phyloP scores from a whole-genome alignment of 2,888 invertebrate genomes.

The Druceiella hillmani region DNA sequence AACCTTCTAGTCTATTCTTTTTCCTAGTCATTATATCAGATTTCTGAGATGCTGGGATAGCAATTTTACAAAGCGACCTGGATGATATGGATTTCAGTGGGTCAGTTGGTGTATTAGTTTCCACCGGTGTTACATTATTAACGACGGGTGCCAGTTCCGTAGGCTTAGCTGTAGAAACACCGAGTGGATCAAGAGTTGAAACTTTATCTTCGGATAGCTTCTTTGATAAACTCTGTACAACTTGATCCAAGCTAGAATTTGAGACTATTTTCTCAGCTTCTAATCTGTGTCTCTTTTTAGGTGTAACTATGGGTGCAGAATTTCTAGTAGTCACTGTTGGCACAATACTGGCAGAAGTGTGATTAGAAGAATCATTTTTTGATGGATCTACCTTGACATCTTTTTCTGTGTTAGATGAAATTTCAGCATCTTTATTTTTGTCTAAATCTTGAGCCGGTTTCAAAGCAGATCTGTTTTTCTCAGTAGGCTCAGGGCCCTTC shows the following conservation, averaged over 20 bases:
- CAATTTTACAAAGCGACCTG: slow-evolving; percentile 44
- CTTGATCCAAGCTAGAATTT: slow-evolving; percentile 41
- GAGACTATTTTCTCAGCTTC: slow-evolving; percentile 52
- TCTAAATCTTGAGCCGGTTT: slow-evolving; percentile 47
- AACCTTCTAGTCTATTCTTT: slow-evolving; percentile 57
- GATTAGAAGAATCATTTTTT: slow-evolving; percentile 35
- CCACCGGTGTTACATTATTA: neutral
- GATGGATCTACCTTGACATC: slow-evolving; percentile 33
- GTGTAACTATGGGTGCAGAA: slow-evolving; percentile 55
- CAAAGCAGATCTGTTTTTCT: slow-evolving; percentile 47
- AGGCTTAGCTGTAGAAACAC: slow-evolving; percentile 14
- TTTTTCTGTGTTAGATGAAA: slow-evolving; percentile 38
- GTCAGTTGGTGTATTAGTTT: slow-evolving; percentile 26
- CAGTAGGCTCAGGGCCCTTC: slow-evolving; percentile 47
- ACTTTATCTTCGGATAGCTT: slow-evolving; percentile 43
- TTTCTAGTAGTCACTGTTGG: slow-evolving; percentile 36
- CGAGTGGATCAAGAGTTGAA: slow-evolving; percentile 20
- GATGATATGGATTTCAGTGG: slow-evolving; percentile 49
- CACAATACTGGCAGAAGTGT: slow-evolving; percentile 38
- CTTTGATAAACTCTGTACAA: slow-evolving; percentile 46
- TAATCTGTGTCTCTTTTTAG: slow-evolving; percentile 67
- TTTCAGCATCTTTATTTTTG: too few relatives aligned
- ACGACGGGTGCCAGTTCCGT: slow-evolving; percentile 5
- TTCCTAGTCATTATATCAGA: slow-evolving; percentile 57
- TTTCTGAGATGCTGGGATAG: slow-evolving; percentile 46